phyloP scores from a whole-genome alignment of 1,140 invertebrate genomes.

The Danaus melanippus region DNA sequence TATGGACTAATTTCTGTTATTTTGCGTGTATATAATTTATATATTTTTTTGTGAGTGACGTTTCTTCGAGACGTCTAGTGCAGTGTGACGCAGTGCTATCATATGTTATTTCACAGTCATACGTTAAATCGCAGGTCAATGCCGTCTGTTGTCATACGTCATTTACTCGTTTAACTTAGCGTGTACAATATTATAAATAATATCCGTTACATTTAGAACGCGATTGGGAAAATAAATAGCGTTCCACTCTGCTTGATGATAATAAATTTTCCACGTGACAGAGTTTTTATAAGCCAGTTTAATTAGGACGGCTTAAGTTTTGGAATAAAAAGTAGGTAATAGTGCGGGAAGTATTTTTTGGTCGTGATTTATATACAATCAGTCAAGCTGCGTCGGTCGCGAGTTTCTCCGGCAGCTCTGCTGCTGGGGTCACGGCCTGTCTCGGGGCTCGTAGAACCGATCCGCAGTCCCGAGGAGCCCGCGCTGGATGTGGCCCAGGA shows the following conservation, averaged over 20 bases:
- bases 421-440: slow-evolving; percentile 62
- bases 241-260: slow-evolving; percentile 11
- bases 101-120: slow-evolving; percentile 25
- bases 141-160: slow-evolving; percentile 19
- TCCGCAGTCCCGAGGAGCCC: slow-evolving; percentile 62
- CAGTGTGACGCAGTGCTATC: slow-evolving; percentile 48
- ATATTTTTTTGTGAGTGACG: slow-evolving; percentile 3
- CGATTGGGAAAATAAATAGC: slow-evolving; percentile 8
- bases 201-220: slow-evolving; percentile 7
- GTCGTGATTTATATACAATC: slow-evolving; percentile 7
- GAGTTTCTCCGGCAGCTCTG: slow-evolving; percentile 59
- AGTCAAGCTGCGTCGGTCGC: slow-evolving; percentile 60
- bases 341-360: slow-evolving; percentile 1
- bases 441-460: slow-evolving; percentile 59
- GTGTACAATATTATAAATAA: slow-evolving; percentile 13
- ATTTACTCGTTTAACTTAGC: slow-evolving; percentile 18
- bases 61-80: slow-evolving; percentile 1
- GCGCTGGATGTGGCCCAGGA: slow-evolving; percentile 68
- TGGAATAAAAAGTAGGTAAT: not conserved
- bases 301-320: not conserved
- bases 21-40: slow-evolving; percentile 2
- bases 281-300: not conserved
- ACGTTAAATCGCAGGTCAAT: slow-evolving; percentile 22
- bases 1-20: slow-evolving; percentile 2
- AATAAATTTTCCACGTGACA: no score